Conservation (phyloP, 2,113 vertebrate species). For the Dermatemys mawii region DNA sequence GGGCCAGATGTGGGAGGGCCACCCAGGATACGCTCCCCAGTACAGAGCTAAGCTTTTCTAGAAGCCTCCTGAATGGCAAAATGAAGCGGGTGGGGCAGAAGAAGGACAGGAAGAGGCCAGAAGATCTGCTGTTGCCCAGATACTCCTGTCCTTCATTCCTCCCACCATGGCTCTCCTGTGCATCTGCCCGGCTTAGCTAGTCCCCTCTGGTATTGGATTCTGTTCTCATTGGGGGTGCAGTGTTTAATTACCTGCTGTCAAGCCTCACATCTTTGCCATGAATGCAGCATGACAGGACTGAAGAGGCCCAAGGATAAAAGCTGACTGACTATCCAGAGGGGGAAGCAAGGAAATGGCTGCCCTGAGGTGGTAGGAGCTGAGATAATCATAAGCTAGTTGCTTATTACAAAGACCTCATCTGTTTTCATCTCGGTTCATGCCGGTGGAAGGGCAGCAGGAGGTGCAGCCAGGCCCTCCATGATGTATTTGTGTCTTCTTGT, state of each 20-base stretch:
- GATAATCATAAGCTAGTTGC: neutral
- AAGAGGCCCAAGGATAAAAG: accelerated
- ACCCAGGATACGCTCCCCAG: neutral
- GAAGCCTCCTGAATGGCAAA: neutral
- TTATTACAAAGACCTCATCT: neutral
- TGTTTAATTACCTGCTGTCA: too few species aligned
- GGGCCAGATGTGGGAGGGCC: neutral
- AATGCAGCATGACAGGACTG: neutral
- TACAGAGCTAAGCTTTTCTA: neutral
- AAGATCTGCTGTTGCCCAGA: neutral
- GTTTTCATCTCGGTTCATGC: neutral
- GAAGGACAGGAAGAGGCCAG: neutral
- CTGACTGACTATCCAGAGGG: accelerated
- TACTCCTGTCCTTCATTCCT: neutral
- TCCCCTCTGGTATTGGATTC: neutral
- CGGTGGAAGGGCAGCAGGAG: neutral
- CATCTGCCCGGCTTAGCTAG: neutral
- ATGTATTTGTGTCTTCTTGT: neutral
- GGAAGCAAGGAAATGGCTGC: neutral
- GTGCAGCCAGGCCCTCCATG: neutral
- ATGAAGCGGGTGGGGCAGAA: neutral
- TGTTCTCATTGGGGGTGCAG: too few species aligned
- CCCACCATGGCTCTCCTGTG: neutral
- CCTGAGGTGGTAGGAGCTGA: accelerated
- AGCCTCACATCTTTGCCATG: too few species aligned